Conservation (phyloP, 2,888 invertebrate species). For the Baronia brevicornis region DNA sequence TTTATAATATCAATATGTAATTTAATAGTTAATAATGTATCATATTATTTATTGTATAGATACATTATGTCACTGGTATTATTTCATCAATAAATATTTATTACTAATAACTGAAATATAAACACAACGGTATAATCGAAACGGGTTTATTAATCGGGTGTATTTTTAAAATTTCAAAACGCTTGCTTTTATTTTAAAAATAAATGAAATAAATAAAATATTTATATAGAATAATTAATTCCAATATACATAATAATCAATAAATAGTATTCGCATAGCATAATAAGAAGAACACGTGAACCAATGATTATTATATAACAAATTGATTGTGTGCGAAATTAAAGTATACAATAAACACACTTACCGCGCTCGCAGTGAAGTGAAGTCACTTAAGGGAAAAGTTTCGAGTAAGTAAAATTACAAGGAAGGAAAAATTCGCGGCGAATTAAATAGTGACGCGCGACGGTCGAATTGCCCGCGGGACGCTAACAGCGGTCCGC, state of each 20-base stretch:
- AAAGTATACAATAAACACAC: slow-evolving; percentile 40
- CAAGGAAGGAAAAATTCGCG: slow-evolving; percentile 23
- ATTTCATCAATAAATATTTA: too few species aligned
- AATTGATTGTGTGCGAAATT: slow-evolving; percentile 29
- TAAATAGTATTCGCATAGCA: slow-evolving; percentile 20
- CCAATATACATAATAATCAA: slow-evolving; percentile 20
- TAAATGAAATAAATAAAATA: too few species aligned
- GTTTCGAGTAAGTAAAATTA: slow-evolving; percentile 28
- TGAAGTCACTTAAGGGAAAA: slow-evolving; percentile 29
- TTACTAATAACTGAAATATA: too few species aligned
- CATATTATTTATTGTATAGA: too few species aligned
- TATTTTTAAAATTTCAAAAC: too few species aligned
- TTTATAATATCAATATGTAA: too few species aligned
- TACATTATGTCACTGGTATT: too few species aligned
- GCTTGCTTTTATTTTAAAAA: too few species aligned
- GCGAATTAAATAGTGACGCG: slow-evolving; percentile 19
- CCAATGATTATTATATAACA: slow-evolving; percentile 43
- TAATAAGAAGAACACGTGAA: slow-evolving; percentile 22
- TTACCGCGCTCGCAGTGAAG: slow-evolving; percentile 47
- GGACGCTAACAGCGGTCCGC: slow-evolving; percentile 19
- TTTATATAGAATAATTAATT: slow-evolving; percentile 25
- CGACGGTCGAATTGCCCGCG: slow-evolving; percentile 15
- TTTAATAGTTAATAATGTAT: too few species aligned
- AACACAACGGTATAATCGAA: too few species aligned
- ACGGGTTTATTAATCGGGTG: too few species aligned